Conservation (phyloP, 2,797 vertebrate genomes). For the Pampus argenteus region DNA sequence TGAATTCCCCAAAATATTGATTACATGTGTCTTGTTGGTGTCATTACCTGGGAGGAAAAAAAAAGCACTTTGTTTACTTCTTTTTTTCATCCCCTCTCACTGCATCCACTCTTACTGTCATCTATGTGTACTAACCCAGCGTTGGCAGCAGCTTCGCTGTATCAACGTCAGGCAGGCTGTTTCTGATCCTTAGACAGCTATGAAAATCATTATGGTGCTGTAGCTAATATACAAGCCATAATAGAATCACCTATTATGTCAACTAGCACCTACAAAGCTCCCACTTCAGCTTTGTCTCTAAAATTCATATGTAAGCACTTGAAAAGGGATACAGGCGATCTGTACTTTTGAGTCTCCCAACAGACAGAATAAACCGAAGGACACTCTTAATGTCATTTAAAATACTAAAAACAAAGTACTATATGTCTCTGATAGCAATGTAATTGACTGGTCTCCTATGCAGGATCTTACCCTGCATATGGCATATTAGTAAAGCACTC, state of each 20-base stretch:
- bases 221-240: conserved; percentile 1
- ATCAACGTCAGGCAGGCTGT: conserved; percentile 19
- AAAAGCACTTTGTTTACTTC: not conserved
- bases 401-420: not conserved
- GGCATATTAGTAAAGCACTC: not conserved
- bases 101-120: not conserved
- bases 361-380: not conserved
- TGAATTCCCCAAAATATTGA: not conserved
- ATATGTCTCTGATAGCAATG: not conserved
- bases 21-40: conserved; percentile 19
- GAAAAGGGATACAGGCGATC: not conserved
- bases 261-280: not conserved
- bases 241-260: conserved; percentile 11
- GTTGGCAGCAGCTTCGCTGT: conserved; percentile 4
- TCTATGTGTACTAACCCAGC: not conserved
- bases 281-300: not conserved
- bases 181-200: conserved; percentile 11
- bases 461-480: not conserved
- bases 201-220: conserved; percentile 1
- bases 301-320: not conserved
- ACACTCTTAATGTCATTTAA: not conserved
- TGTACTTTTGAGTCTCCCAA: not conserved
- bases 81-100: not conserved
- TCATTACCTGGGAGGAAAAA: conserved; percentile 7
- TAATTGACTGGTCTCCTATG: not conserved